phyloP scores from a whole-genome alignment of 2,113 vertebrate species.

The Cygnus atratus region DNA sequence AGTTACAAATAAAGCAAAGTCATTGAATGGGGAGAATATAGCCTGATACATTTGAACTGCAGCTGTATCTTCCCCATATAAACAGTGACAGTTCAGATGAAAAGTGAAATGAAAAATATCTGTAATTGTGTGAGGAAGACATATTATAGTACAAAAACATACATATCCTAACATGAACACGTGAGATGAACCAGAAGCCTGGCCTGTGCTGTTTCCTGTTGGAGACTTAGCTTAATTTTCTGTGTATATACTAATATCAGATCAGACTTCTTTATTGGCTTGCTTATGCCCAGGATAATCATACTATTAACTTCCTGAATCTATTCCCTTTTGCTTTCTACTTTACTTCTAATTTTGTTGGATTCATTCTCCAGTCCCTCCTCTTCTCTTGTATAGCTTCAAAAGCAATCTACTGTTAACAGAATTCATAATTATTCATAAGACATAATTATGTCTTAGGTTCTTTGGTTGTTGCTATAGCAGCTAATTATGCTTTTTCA shows the following conservation, averaged over 20 bases:
- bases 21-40: neutral
- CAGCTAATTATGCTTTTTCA: neutral
- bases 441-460: neutral
- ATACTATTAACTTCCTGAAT: neutral
- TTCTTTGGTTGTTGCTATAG: conserved; percentile 18
- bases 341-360: neutral
- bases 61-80: neutral
- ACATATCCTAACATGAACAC: neutral
- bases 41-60: neutral
- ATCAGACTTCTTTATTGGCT: neutral
- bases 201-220: conserved; percentile 22
- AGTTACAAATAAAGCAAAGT: neutral
- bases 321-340: neutral
- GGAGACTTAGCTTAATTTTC: neutral
- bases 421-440: neutral
- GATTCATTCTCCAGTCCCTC: neutral
- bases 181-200: neutral
- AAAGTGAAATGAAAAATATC: neutral
- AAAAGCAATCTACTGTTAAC: neutral
- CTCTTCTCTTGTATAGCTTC: neutral
- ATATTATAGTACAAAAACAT: neutral
- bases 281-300: neutral
- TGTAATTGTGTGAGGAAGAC: neutral
- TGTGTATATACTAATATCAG: neutral
- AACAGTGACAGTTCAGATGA: neutral